These are phyloP conservation scores for Clinocottus analis DNA, from an alignment of 2,113 vertebrate species.

Conservation along the genomic window DNA sequence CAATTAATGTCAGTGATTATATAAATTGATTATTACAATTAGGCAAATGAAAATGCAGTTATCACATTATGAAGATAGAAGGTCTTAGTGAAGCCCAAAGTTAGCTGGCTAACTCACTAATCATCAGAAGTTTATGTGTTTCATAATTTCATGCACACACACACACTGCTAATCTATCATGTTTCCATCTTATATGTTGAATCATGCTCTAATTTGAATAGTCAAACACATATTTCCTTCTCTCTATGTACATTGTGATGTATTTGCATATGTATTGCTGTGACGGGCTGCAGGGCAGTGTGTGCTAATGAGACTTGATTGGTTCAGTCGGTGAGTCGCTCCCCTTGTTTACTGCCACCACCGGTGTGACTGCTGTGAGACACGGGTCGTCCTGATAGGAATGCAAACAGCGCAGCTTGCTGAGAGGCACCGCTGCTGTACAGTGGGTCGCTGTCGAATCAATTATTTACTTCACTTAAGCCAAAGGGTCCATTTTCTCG, in stretches of 20 bases:
- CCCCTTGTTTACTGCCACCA: conserved; percentile 4
- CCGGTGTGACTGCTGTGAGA: conserved; percentile 3
- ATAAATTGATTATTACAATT: background rate
- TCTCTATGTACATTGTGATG: background rate
- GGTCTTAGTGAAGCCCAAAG: background rate
- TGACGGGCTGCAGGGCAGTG: conserved; percentile 7
- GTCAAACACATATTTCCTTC: background rate
- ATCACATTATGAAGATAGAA: background rate
- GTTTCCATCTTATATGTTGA: background rate
- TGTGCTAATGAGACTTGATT: conserved; percentile 19
- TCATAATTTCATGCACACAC: too few relatives aligned
- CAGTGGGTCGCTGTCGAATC: conserved; percentile 40
- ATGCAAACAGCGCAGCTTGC: conserved; percentile 11
- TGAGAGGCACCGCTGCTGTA: conserved; percentile 11
- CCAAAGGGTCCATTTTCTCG: background rate
- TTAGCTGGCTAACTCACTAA: background rate
- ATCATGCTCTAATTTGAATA: background rate
- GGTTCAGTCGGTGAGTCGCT: conserved; percentile 1
- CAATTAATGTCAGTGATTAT: background rate
- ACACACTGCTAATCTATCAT: too few relatives aligned
- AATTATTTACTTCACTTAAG: conserved; percentile 32
- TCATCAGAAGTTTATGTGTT: background rate
- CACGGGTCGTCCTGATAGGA: background rate
- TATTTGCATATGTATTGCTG: conserved; percentile 41
- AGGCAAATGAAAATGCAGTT: background rate